Evolutionary conservation across 2,888 invertebrate species (phyloP).

Genomic region (Pomacea canaliculata): DNA sequence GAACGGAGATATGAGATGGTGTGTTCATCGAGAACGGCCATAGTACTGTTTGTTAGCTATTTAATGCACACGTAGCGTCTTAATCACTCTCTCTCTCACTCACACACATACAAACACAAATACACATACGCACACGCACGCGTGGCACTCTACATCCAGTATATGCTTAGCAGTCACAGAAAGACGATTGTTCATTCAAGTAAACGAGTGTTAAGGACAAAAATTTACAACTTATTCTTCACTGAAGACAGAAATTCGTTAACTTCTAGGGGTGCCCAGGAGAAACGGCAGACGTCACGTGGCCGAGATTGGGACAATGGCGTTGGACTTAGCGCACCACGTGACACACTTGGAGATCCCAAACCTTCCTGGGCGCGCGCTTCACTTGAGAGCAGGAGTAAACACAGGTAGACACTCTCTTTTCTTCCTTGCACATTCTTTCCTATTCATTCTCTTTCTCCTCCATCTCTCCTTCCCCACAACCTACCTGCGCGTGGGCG

Average conservation of each 20-base stretch:
- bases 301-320: slow-evolving; percentile 55
- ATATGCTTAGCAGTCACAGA: not conserved
- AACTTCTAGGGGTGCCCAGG: slow-evolving; percentile 52
- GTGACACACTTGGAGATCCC: slow-evolving; percentile 58
- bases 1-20: not conserved
- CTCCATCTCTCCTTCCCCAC: no score
- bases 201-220: not conserved
- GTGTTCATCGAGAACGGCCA: no score
- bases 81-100: not conserved
- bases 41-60: not conserved
- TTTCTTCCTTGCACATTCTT: no score
- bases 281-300: slow-evolving; percentile 55
- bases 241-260: not conserved
- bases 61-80: not conserved
- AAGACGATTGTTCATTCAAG: not conserved
- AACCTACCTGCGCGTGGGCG: no score
- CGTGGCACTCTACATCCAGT: not conserved
- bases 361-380: slow-evolving; percentile 53
- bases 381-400: slow-evolving; percentile 54
- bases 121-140: not conserved
- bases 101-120: not conserved
- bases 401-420: slow-evolving; percentile 48
- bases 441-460: not conserved
- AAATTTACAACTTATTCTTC: no score
- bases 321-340: slow-evolving; percentile 54